Evolutionary conservation across 2,113 vertebrate genomes (phyloP), one percentile per base, ranked within the genome.

Genomic region (Lamprotornis superbus): DNA sequence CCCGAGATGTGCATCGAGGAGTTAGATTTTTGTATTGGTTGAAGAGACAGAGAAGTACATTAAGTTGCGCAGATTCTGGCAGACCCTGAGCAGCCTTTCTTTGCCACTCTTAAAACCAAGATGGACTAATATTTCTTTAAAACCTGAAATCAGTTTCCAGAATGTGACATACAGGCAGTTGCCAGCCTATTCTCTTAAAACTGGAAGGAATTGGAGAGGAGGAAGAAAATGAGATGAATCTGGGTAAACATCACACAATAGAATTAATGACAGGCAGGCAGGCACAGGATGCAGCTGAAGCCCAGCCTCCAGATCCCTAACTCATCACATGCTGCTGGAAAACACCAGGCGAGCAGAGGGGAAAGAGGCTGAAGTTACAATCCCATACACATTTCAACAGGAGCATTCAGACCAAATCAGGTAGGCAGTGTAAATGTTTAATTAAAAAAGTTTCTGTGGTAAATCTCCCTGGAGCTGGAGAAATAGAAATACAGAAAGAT

Each of bases 241-340:
- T 76, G 56, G 37, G 28, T 93, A 91, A 95, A 92, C 85, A 89
- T 28, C 19, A 74, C 85, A 77, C 73, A 94, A 74, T 15, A 81
- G 96, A 80, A 87, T 75, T n/a, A 87, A 40, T 69, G 49, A 85
- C 46, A 86, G 96, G 91, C 70, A 85, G 95, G 77, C 93, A 96
- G 93, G 96, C 95, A 88, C 79, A 94, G 97, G 97, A 97, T 96
- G 71, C 90, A 96, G 94, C 86, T 91, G 53, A 89, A 95, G 69
- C 69, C 61, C 83, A 76, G 44, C 80, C 90, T 75, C 88, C 17
- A 2, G 40, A 94, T 92, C n/a, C 49, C 83, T 59, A 92, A 49
- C 93, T 97, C 97, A 96, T 97, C 97, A 98, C 97, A 98, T 98
- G 97, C 97, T 97, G 95, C 60, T 94, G 94, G 98, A 98, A 98